phyloP scores from a whole-genome alignment of 2,113 vertebrate species.

The Corythaeola cristata region DNA sequence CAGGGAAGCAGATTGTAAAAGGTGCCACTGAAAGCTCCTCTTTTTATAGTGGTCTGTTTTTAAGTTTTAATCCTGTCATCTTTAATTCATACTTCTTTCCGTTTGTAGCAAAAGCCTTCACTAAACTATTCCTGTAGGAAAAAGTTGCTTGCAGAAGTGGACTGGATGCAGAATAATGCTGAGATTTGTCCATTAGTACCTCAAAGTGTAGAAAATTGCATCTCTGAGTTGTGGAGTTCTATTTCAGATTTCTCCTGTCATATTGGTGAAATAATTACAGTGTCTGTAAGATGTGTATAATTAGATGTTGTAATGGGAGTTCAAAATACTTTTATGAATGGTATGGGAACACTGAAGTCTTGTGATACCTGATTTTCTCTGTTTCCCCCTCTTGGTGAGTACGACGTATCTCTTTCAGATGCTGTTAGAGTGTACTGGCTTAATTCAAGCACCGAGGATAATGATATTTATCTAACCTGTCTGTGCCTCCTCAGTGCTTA shows the following conservation, averaged over 20 bases:
- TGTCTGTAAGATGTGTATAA: constrained; percentile 7
- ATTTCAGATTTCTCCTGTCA: not conserved
- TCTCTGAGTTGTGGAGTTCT: not conserved
- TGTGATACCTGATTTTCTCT: not conserved
- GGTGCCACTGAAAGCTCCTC: not conserved
- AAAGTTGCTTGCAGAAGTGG: not conserved
- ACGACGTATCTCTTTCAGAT: not conserved
- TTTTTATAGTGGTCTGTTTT: constrained; percentile 19
- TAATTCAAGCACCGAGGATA: not conserved
- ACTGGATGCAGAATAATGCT: not conserved
- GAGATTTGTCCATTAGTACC: constrained; percentile 14
- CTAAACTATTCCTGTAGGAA: not conserved
- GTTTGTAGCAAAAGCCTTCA: constrained; percentile 26
- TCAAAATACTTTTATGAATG: not conserved
- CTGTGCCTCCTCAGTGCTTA: not conserved
- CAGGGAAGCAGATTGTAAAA: not conserved
- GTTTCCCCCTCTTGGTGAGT: not conserved
- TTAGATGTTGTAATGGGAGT: constrained; percentile 1
- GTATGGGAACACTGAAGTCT: not conserved
- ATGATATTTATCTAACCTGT: not conserved
- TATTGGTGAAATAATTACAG: not conserved
- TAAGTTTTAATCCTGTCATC: constrained; percentile 5
- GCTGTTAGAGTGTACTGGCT: not conserved
- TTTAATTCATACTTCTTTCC: constrained; percentile 30
- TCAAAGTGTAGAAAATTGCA: constrained; percentile 10